Base-by-base conservation (phyloP, 2,113 vertebrate species). In the Neogale vison region DNA sequence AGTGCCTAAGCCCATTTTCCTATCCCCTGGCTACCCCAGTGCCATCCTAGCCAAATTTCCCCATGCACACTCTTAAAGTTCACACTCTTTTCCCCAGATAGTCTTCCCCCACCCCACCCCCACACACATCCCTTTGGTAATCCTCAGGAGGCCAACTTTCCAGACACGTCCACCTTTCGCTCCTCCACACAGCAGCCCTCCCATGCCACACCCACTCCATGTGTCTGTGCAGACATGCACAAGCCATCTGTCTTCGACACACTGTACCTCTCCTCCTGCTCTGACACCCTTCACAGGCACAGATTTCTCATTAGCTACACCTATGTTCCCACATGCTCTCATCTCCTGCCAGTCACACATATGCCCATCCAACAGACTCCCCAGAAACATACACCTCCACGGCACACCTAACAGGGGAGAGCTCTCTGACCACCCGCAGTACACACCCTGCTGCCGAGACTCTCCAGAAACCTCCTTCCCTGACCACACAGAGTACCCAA, bases 251-350 rank as follows among this genome's bases (percentile, higher is more conserved):
- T 90, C 95, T 86, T 59, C 61, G 21, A 23, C 39, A 83, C 83
- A 90, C 12, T 7, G 6, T 29, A 81, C 63, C 74, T 93, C 83
- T 81, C 90, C 74, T 77, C 93, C 94, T 81, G 88, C 67, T 92
- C 83, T 31, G 42, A 97, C 76, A 88, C 96, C 72, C 95, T 96
- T 67, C 47, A 1, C 61, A n/a, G 93, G 86, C 92, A 92, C 93
- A 84, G 96, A 95, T 87, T 96, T 97, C 96, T 83, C 92, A 93
- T 67, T 81, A 96, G 93, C 89, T 93, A 84, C 93, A 97, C 93
- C 97, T 96, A 88, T 84, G 83, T 47, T 94, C 89, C 85, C 89
- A 76, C 90, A 80, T 74, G 88, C 81, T 82, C 93, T 87, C 76
- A 10, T 65, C 91, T 94, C 93, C 91, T 36, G 71, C 88, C 81